Conservation (phyloP, 2,113 vertebrate genomes). For the Chloropsis cyanopogon region DNA sequence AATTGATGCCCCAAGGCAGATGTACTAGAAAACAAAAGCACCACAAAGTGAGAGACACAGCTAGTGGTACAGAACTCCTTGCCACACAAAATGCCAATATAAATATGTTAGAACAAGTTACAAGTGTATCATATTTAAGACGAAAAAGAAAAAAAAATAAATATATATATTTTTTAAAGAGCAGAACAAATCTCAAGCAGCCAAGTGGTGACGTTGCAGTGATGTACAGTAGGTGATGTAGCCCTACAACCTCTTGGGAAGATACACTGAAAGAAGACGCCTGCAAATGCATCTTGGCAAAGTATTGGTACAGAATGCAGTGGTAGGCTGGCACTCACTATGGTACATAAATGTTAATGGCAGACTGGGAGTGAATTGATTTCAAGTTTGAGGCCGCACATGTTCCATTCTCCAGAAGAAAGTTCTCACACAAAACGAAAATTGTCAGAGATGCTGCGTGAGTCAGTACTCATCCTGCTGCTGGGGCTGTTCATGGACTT, state of each 20-base stretch:
- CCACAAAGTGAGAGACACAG: conserved; percentile 74
- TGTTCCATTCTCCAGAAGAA: conserved; percentile 83
- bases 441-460: conserved; percentile 67
- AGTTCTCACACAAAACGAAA: conserved; percentile 84
- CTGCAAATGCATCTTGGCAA: conserved; percentile 79
- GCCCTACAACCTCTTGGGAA: conserved; percentile 75
- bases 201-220: conserved; percentile 75
- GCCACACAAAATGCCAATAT: conserved; percentile 81
- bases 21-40: conserved; percentile 73
- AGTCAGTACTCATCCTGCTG: conserved; percentile 97
- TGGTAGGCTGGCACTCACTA: conserved; percentile 82
- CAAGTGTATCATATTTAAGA: conserved; percentile 81
- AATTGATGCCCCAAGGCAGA: conserved; percentile 61
- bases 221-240: conserved; percentile 73
- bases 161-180: conserved; percentile 66
- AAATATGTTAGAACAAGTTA: conserved; percentile 84
- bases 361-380: conserved; percentile 74
- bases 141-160: conserved; percentile 67
- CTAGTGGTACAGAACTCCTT: conserved; percentile 74
- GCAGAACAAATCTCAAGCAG: conserved; percentile 81
- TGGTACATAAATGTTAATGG: conserved; percentile 75
- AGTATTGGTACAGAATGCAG: conserved; percentile 77
- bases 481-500: conserved; percentile 79
- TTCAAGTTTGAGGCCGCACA: conserved; percentile 83
- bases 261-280: conserved; percentile 73